These are phyloP conservation scores for Perizoma flavofasciatum DNA, from an alignment of 2,888 invertebrate genomes.

Conservation along the genomic window DNA sequence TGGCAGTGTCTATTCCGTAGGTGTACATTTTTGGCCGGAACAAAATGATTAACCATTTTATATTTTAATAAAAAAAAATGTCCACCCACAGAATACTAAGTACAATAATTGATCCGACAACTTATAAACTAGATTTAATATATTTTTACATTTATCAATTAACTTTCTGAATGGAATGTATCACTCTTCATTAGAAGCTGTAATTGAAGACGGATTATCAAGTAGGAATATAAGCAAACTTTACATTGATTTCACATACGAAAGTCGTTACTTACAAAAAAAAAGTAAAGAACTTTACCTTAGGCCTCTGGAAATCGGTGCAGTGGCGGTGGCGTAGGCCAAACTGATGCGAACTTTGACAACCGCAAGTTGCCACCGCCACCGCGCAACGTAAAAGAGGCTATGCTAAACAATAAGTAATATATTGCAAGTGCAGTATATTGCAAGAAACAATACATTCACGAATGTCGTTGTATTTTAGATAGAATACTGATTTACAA, in stretches of 20 bases:
- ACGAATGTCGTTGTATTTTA: conserved; percentile 14
- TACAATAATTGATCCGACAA: conserved; percentile 77
- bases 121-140: conserved; percentile 49
- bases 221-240: background rate
- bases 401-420: too few relatives aligned
- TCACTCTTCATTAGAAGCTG: conserved; percentile 40
- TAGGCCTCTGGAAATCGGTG: too few relatives aligned
- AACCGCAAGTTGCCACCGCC: too few relatives aligned
- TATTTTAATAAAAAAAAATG: conserved; percentile 54
- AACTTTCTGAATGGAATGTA: conserved; percentile 56
- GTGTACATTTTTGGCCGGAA: conserved; percentile 51
- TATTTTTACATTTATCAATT: conserved; percentile 33
- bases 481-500: conserved; percentile 9
- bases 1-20: conserved; percentile 68
- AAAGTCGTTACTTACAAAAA: too few relatives aligned
- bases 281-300: too few relatives aligned
- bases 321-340: too few relatives aligned
- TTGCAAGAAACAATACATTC: background rate
- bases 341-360: too few relatives aligned
- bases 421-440: too few relatives aligned
- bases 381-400: too few relatives aligned
- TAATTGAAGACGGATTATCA: conserved; percentile 5
- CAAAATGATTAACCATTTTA: conserved; percentile 16
- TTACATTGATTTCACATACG: background rate
- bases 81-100: conserved; percentile 66